These are phyloP conservation scores for Adelges cooleyi DNA, from an alignment of 1,140 invertebrate species.

Conservation along the genomic window DNA sequence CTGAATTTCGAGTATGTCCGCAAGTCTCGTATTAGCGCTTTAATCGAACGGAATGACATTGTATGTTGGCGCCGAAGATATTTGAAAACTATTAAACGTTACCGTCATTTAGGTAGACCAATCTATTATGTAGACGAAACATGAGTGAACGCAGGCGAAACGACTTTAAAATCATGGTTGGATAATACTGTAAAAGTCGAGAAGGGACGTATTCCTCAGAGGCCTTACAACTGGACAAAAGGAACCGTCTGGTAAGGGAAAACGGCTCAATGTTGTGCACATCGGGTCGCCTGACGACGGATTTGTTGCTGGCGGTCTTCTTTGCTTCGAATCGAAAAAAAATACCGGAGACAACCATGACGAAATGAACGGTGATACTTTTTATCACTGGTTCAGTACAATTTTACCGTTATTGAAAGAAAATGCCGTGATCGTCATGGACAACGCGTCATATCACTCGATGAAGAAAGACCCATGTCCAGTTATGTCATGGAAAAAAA, in stretches of 20 bases:
- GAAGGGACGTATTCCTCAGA: no score
- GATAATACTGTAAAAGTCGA: not conserved
- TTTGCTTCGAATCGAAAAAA: not conserved
- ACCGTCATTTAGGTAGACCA: not conserved
- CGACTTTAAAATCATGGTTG: not conserved
- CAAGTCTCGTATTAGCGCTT: not conserved
- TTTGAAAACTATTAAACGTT: not conserved
- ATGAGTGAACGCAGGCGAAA: not conserved
- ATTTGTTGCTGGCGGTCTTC: slow-evolving; percentile 2
- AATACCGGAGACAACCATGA: slow-evolving; percentile 30
- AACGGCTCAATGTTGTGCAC: not conserved
- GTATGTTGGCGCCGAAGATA: not conserved
- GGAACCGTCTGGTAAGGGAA: no score
- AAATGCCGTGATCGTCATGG: not conserved
- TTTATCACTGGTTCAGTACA: not conserved
- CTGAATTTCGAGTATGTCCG: not conserved
- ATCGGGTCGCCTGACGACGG: not conserved
- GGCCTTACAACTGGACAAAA: no score
- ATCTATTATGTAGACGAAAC: not conserved
- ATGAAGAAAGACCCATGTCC: not conserved
- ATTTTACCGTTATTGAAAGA: not conserved
- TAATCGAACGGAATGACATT: not conserved
- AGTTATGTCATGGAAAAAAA: not conserved
- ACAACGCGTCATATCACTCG: no score
- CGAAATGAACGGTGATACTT: slow-evolving; percentile 30